Evolutionary conservation across 2,797 vertebrate species (phyloP), one percentile per base, ranked within the genome.

Genomic region (Chaenodraco wilsoni): DNA sequence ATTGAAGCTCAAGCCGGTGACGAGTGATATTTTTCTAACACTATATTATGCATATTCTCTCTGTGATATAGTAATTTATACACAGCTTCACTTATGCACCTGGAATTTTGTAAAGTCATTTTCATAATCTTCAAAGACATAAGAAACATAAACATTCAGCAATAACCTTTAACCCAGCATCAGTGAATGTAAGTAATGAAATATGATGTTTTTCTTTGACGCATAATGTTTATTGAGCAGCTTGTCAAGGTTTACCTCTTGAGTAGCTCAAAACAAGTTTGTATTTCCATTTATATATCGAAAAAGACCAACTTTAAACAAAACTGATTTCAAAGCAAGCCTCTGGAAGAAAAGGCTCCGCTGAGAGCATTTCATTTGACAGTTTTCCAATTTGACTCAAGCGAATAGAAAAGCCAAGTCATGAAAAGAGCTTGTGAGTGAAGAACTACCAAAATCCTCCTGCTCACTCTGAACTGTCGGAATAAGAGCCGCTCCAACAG

Each of bases 401-500:
- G 12, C 23, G n/a, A 27, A 37, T 43, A 50, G 13, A 54, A 59
- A 58, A 45, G n/a, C 52, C 2, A 0, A 16, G 56, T 56, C 52
- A 65, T 23, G 57, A 23, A 55, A 74, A 60, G 21, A 46, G 59
- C 41, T 43, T 17, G 3, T 37, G 37, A 64, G 14, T 27, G 52
- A 69, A 41, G 44, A 14, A n/a, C 43, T 33, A 37, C 14, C 52
- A 8, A 76, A 72, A 74, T 70, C 68, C 44, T 70, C 60, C 60
- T 31, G 27, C 1, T 23, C 62, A 49, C 48, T 15, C 40, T 21
- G 40, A 72, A 54, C 58, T 65, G 50, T 65, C 54, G 43, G 62
- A 72, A 54, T 49, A 33, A 44, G 40, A 71, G 44, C 44, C 31
- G 17, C 57, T 76, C 63, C 51, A 68, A 76, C 50, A 41, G 23